Evolutionary conservation across 2,797 vertebrate genomes (phyloP), one percentile per base, ranked within the genome.

Genomic region (Enteromius thamalakanensis): DNA sequence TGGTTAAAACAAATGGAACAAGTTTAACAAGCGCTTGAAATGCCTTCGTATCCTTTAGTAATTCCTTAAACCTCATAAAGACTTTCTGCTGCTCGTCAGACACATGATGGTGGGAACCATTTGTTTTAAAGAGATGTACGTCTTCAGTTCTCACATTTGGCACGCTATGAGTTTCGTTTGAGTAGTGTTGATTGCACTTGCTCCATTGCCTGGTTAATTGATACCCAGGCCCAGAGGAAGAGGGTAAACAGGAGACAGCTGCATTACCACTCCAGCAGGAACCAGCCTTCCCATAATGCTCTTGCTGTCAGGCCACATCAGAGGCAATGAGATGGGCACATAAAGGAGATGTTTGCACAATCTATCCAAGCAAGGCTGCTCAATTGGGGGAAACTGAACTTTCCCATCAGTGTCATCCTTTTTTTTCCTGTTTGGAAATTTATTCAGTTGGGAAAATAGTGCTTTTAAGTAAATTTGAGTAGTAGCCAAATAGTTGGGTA

Each of bases 301-400:
- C 82, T 85, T 87, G 89, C 91, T 92, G 93, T 93, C 91, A 89
- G 90, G 89, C 88, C 85, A 68, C 84, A 90, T 92, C 90, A 90
- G 88, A 92, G 89, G 89, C 82, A 32, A 91, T 89, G 92, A 92
- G 90, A 92, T 88, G n/a, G 90, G 91, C 91, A 49, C 91, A 93
- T 94, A 95, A 93, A 93, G 87, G 91, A 93, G 92, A 92, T 94
- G 94, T 95, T 96, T 95, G 93, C 93, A 91, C 92, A 94, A 93
- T 92, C 93, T 92, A 91, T 94, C 91, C 91, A 93, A 94, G 93
- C 93, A 92, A 91, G 67, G 92, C 90, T 91, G 87, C 72, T 89
- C 90, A 89, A 91, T 91, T 89, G 92, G 26, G 47, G 79, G 90
- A 89, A 89, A 86, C 86, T 88, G 88, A 92, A 93, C 92, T 94